Percentiles rank a stretch among this genome's conserved stretches.
phyloP scores from a whole-genome alignment of 92 coral and sea anemone genomes.

The Palythoa caribaeorum region DNA sequence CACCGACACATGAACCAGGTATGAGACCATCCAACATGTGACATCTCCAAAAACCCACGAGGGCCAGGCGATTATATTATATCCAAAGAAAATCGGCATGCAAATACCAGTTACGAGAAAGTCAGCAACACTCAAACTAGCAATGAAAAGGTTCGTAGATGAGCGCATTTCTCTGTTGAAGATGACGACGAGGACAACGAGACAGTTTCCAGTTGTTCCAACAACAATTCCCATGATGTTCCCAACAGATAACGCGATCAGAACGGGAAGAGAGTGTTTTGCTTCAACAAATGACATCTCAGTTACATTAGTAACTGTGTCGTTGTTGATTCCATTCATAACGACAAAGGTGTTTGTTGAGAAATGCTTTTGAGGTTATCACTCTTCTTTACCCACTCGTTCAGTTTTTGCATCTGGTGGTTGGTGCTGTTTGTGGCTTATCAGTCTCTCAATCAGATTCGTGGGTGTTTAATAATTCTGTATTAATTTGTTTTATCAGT shows the following conservation, averaged over 20 bases:
- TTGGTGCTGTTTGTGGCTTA: background rate
- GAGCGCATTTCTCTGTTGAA: constrained; percentile 79
- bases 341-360: background rate
- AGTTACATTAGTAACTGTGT: background rate
- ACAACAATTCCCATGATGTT: constrained; percentile 60
- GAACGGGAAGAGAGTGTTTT: background rate
- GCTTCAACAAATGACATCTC: background rate
- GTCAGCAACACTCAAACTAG: constrained; percentile 82
- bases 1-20: constrained; percentile 81
- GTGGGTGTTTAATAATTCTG: background rate
- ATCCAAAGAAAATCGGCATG: constrained; percentile 84
- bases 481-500: background rate
- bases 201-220: constrained; percentile 77
- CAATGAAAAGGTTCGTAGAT: constrained; percentile 78
- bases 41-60: constrained; percentile 77
- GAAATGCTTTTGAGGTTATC: background rate
- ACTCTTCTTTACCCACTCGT: background rate
- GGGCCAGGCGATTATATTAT: constrained; percentile 83
- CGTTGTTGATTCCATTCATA: background rate
- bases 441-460: background rate
- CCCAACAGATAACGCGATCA: constrained; percentile 64
- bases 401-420: background rate
- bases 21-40: constrained; percentile 72
- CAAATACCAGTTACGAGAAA: constrained; percentile 74
- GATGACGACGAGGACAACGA: constrained; percentile 74